Evolutionary conservation across 2,113 vertebrate species (phyloP).

Genomic region (Peromyscus polionotus): DNA sequence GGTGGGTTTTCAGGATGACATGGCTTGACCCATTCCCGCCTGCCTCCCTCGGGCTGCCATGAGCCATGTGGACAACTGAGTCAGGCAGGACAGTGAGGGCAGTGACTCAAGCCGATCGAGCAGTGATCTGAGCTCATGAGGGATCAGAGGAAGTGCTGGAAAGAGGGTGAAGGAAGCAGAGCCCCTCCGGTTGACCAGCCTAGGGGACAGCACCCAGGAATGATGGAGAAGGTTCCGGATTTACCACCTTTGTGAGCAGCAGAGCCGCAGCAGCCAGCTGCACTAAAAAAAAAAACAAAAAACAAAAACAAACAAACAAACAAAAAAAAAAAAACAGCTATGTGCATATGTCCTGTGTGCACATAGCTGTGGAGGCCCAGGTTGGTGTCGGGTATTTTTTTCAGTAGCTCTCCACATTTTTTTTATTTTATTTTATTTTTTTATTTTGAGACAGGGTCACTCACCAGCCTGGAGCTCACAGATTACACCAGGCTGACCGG

Average conservation of each 20-base stretch:
- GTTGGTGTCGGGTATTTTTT: not conserved
- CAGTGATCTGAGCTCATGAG: rapidly evolving
- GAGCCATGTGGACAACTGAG: not conserved
- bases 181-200: rapidly evolving
- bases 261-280: not conserved
- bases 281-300: not conserved
- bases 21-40: rapidly evolving
- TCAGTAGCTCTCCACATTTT: not conserved
- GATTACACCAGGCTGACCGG: not conserved
- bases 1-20: not conserved
- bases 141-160: not conserved
- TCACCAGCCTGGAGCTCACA: not conserved
- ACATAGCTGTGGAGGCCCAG: not conserved
- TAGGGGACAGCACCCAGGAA: rapidly evolving
- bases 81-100: too few relatives aligned
- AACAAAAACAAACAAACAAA: too few relatives aligned
- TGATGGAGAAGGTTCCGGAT: not conserved
- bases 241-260: not conserved
- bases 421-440: not conserved
- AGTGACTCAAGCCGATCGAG: not conserved
- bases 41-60: not conserved
- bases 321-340: too few relatives aligned
- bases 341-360: not conserved
- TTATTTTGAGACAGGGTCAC: too few relatives aligned
- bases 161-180: not conserved